Percentiles rank a stretch among this genome's conserved stretches.
Conservation (phyloP, 2,113 vertebrate genomes). For the pig (Sus scrofa) region DNA sequence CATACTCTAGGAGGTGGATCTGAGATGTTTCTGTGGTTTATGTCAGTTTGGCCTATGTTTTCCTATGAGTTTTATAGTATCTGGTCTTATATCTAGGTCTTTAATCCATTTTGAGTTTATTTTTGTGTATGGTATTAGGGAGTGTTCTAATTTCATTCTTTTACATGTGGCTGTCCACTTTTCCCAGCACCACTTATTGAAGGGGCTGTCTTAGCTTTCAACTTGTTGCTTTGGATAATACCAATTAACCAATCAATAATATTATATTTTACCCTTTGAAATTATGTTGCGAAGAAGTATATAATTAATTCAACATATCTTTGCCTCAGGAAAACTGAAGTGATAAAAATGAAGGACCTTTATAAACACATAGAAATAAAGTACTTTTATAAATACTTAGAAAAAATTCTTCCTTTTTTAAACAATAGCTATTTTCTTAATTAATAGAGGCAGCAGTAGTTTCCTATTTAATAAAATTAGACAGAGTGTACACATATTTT, state of each 20-base stretch:
- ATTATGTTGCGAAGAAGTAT: not conserved
- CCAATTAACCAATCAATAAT: constrained; percentile 26
- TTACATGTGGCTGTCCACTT: no score
- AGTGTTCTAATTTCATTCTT: no score
- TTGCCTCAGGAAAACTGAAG: not conserved
- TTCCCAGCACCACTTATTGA: no score
- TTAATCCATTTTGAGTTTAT: no score
- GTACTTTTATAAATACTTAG: not conserved
- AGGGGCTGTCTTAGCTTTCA: not conserved
- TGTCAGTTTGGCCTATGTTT: no score
- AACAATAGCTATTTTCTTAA: not conserved
- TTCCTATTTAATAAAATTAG: constrained; percentile 20
- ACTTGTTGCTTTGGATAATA: constrained; percentile 35
- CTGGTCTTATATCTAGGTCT: no score
- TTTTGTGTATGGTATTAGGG: no score
- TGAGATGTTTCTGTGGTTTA: no score
- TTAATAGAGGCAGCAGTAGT: not conserved
- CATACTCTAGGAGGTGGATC: no score
- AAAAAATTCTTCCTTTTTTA: not conserved
- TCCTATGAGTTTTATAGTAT: no score
- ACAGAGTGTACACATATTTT: not conserved
- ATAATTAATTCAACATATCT: not conserved
- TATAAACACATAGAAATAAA: constrained; percentile 34
- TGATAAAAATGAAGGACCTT: constrained; percentile 17
- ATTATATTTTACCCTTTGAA: not conserved